Base-by-base conservation (phyloP, 1,140 invertebrate species). In the Drosophila lini region DNA sequence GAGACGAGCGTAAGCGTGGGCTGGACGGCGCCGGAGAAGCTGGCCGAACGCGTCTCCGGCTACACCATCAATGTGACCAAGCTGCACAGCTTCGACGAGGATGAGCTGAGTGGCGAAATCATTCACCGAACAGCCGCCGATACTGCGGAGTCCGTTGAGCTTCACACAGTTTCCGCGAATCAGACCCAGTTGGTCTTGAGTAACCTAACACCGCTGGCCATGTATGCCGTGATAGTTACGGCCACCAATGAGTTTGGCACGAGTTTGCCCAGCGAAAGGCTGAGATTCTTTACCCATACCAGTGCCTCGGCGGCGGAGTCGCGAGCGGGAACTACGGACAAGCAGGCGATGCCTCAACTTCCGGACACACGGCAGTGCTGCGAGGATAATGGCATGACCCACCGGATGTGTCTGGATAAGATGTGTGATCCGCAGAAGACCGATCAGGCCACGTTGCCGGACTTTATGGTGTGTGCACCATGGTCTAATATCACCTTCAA, bases 401-500 rank as follows among this genome's bases (percentile, higher is more conserved):
- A 96, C 85, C 94, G 94, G 55, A 94, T 94, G 78, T 97, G 97
- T 86, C 90, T 97, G 2, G 94, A 95, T 68, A 96, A 96, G 77
- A 93, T 97, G 58, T 97, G 97, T 80, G 96, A 97, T 91, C 96
- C 96, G 1, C 94, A 94, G 25, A 94, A 95, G 62, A 93, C 94
- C 3, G 94, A 94, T 53, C 92, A 93, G 32, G 94, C 94, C 2
- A 94, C 94, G 67, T 93, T 96, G 34, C 94, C 94, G 0, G 96
- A 97, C 91, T 93, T 97, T 76, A 97, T 97, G 95, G 96, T 97
- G 32, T 97, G 97, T 91, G 96, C 96, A 0, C 96, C 96, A 0
- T 97, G 96, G 96, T 96, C 96, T 2, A 94, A 95, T 0, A 94
- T 95, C 22, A 96, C 96, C 3, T 97, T 97, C 84, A 94, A 94